A percentile compares a stretch with the other conserved stretches of the same genome.
phyloP scores from a whole-genome alignment of 1,140 invertebrate genomes.

The Littorina saxatilis region DNA sequence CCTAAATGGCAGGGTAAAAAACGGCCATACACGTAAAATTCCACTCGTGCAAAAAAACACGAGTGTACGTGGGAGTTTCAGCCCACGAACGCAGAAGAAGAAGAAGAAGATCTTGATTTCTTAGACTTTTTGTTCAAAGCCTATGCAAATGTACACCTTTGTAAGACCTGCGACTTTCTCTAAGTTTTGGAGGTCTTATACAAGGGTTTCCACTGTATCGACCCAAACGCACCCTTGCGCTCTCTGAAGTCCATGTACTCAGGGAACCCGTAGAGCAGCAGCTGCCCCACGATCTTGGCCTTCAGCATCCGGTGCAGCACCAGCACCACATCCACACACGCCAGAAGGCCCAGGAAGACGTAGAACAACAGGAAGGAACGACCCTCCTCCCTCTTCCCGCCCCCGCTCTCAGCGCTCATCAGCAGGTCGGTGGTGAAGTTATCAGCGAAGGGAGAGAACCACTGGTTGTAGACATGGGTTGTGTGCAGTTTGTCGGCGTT shows the following conservation, averaged over 20 bases:
- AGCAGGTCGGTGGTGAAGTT: background rate
- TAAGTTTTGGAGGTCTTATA: too few relatives aligned
- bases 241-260: slow-evolving; percentile 64
- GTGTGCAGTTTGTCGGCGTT: slow-evolving; percentile 22
- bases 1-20: too few relatives aligned
- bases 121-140: too few relatives aligned
- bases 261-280: slow-evolving; percentile 64
- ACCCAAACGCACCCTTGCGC: slow-evolving; percentile 57
- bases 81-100: too few relatives aligned
- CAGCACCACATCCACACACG: slow-evolving; percentile 56
- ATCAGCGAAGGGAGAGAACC: slow-evolving; percentile 50
- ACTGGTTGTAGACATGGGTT: slow-evolving; percentile 55
- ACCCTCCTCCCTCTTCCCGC: background rate
- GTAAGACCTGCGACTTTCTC: too few relatives aligned
- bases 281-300: slow-evolving; percentile 50
- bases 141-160: too few relatives aligned
- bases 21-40: too few relatives aligned
- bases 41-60: too few relatives aligned
- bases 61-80: too few relatives aligned
- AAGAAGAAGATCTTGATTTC: too few relatives aligned
- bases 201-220: too few relatives aligned
- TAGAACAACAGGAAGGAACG: slow-evolving; percentile 34
- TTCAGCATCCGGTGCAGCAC: slow-evolving; percentile 62
- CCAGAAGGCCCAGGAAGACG: slow-evolving; percentile 55
- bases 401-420: background rate